Conservation (phyloP, 2,113 vertebrate genomes). For the Carassius auratus region DNA sequence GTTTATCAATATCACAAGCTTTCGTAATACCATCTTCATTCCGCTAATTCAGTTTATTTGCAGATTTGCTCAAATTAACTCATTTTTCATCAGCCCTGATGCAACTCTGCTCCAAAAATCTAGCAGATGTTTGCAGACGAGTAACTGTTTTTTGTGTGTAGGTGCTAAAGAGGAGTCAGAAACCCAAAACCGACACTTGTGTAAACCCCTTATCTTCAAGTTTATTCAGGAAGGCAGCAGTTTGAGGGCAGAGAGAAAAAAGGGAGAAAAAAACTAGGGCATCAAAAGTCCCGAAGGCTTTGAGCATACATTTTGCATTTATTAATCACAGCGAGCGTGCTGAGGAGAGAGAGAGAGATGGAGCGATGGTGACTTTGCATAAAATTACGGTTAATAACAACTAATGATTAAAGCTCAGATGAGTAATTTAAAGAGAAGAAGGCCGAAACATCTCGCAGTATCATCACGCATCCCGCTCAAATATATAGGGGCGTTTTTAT, state of each 20-base stretch:
- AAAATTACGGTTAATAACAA: conserved; percentile 27
- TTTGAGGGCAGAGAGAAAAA: conserved; percentile 43
- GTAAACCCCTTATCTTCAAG: conserved; percentile 41
- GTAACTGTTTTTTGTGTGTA: not conserved
- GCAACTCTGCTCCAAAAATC: not conserved
- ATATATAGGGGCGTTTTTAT: not conserved
- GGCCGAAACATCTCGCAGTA: not conserved
- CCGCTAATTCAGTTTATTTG: not conserved
- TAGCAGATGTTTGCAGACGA: not conserved
- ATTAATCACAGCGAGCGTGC: conserved; percentile 66
- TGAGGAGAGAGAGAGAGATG: not conserved
- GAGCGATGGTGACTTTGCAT: conserved; percentile 44
- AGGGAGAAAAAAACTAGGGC: conserved; percentile 71
- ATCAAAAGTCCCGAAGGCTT: conserved; percentile 77
- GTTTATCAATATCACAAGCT: not conserved
- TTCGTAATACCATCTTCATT: not conserved
- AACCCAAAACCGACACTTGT: not conserved
- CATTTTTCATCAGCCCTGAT: not conserved
- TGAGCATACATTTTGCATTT: conserved; percentile 72
- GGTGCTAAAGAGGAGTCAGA: not conserved
- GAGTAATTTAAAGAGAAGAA: not conserved
- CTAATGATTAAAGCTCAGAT: conserved; percentile 21
- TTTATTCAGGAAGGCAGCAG: conserved; percentile 45
- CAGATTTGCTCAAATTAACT: not conserved
- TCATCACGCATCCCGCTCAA: not conserved